Conservation (phyloP, 2,113 vertebrate species). For the Loxodonta africana region DNA sequence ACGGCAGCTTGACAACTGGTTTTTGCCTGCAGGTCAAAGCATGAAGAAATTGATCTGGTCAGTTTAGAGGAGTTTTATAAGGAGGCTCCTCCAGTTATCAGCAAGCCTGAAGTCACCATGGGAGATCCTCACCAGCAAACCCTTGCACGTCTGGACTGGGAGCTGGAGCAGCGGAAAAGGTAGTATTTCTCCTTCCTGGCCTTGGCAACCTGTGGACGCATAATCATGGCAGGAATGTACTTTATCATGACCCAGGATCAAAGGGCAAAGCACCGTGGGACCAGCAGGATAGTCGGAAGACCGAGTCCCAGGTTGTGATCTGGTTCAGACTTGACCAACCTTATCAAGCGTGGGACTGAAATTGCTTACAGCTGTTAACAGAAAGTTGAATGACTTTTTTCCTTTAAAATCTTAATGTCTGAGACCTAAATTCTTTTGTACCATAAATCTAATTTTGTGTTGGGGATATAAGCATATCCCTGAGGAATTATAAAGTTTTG, state of each 20-base stretch:
- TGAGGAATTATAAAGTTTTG: background rate
- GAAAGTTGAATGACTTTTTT: slow-evolving; percentile 6
- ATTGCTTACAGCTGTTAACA: slow-evolving; percentile 7
- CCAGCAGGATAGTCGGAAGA: background rate
- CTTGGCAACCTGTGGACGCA: background rate
- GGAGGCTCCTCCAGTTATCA: slow-evolving; percentile 95
- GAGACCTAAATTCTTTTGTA: slow-evolving; percentile 22
- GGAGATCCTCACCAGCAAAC: slow-evolving; percentile 97
- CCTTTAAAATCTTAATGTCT: background rate
- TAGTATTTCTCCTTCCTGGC: slow-evolving; percentile 72
- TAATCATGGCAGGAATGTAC: background rate
- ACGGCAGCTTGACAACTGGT: fast-evolving
- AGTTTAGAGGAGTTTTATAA: slow-evolving; percentile 95
- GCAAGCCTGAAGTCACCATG: slow-evolving; percentile 92
- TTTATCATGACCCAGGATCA: background rate
- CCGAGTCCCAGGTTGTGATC: background rate
- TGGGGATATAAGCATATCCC: background rate
- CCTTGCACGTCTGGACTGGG: slow-evolving; percentile 98
- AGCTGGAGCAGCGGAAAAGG: slow-evolving; percentile 99
- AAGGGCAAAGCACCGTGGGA: background rate
- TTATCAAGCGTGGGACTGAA: background rate
- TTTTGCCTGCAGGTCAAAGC: slow-evolving; percentile 92
- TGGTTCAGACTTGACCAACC: background rate
- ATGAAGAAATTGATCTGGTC: slow-evolving; percentile 98
- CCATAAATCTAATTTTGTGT: slow-evolving; percentile 2